Evolutionary conservation across 2,797 vertebrate species (phyloP), one percentile per base, ranked within the genome.

Genomic region (Rhyacichthys aspro): DNA sequence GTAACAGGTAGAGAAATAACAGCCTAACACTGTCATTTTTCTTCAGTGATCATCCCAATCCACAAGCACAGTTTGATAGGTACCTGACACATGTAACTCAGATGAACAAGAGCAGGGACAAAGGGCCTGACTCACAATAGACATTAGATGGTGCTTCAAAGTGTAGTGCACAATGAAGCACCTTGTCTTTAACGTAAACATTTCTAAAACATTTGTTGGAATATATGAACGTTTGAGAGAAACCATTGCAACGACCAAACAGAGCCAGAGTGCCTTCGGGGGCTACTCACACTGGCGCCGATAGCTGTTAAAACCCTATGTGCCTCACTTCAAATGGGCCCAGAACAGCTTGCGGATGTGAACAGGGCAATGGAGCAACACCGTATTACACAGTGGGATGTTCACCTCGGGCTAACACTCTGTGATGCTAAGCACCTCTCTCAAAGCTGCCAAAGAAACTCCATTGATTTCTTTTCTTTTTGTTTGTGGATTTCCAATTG

Each of bases 261-360:
- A 81, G 67, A 79, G 76, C 18, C 10, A 74, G 70, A 80, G 83
- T 50, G 83, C 82, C 85, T 66, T 74, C 59, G 76, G 85, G 87
- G 74, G 74, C 73, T 68, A 79, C 86, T 79, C 82, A 82, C 84
- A 85, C 79, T 67, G 55, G 65, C 69, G 72, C 76, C 72, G 79
- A 79, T 87, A 74, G 81, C 79, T 87, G 82, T 88, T 89, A 86
- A 85, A 83, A 77, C 80, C 73, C 74, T 69, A 60, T 68, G 77
- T 72, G 83, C 79, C 72, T 75, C 76, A 85, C 86, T 87, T 88
- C 85, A 89, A 87, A 90, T 88, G 83, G 82, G 75, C 83, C 82
- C 76, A 69, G 72, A 87, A 78, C 81, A 81, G 81, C 78, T 86
- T 70, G 79, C 48, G 77, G 88, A 87, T 83, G 81, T 74, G 85